Conservation (phyloP, 2,113 vertebrate species). For the Burhinus oedicnemus region DNA sequence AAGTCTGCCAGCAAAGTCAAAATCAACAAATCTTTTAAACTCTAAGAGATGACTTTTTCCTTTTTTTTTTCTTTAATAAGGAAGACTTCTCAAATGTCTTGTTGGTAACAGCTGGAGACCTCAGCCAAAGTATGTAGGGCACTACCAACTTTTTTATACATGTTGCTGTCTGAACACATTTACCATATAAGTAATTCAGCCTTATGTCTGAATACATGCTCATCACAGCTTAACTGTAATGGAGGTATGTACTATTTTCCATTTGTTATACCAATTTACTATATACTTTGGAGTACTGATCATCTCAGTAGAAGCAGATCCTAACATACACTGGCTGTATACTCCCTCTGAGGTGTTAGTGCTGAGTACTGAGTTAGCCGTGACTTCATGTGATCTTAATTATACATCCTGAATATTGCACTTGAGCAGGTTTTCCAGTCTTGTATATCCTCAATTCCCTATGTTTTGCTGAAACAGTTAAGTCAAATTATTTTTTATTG, state of each 20-base stretch:
- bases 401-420: not conserved
- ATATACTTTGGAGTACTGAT: not conserved
- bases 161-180: not conserved
- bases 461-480: not conserved
- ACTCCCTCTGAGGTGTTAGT: not conserved
- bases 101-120: not conserved
- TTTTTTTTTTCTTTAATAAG: not conserved
- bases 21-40: not conserved
- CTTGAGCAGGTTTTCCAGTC: not conserved
- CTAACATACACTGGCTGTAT: not conserved
- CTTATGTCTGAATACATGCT: not conserved
- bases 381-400: not conserved
- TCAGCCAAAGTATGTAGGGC: not conserved
- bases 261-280: not conserved
- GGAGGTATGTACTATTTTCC: not conserved
- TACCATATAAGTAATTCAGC: not conserved
- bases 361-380: not conserved
- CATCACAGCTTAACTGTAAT: not conserved
- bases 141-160: not conserved
- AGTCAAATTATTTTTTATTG: not conserved
- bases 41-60: not conserved
- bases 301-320: not conserved
- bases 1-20: not conserved
- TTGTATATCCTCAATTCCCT: not conserved
- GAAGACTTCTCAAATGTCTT: not conserved